These are phyloP conservation scores for Melieria omissa DNA, from an alignment of 2,888 invertebrate genomes.

Conservation along the genomic window DNA sequence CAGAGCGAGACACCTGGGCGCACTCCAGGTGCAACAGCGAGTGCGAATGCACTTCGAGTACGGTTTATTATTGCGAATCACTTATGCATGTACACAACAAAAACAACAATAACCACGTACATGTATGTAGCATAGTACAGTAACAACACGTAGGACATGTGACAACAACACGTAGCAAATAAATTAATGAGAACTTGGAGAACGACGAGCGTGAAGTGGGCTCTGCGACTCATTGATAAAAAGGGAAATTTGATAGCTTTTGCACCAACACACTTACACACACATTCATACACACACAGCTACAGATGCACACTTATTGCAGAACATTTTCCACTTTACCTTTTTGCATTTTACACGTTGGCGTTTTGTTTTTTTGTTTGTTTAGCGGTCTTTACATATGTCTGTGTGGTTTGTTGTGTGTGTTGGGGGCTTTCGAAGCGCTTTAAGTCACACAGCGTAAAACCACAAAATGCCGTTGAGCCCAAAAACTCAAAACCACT, in stretches of 20 bases:
- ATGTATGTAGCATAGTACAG: too few species aligned
- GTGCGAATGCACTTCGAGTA: conserved; percentile 2
- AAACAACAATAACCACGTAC: background rate
- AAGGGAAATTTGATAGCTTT: too few species aligned
- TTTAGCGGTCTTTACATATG: background rate
- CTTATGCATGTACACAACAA: conserved; percentile 28
- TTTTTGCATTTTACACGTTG: conserved; percentile 7
- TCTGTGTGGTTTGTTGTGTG: conserved; percentile 9
- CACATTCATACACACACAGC: conserved; percentile 9
- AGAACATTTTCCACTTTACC: too few species aligned
- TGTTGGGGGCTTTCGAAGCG: conserved; percentile 29
- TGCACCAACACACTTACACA: background rate
- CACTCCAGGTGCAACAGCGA: conserved; percentile 3
- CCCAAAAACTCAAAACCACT: conserved; percentile 6
- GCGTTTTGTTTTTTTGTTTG: background rate
- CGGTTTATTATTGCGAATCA: conserved; percentile 20
- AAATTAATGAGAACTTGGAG: too few species aligned
- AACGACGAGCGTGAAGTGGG: too few species aligned
- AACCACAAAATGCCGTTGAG: conserved; percentile 32
- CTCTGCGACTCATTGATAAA: too few species aligned
- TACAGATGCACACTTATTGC: background rate
- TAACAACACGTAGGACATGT: too few species aligned
- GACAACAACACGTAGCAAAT: too few species aligned
- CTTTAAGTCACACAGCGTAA: conserved; percentile 38
- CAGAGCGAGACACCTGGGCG: background rate